Conservation (phyloP, 2,797 vertebrate species). For the Hemitrygon akajei region DNA sequence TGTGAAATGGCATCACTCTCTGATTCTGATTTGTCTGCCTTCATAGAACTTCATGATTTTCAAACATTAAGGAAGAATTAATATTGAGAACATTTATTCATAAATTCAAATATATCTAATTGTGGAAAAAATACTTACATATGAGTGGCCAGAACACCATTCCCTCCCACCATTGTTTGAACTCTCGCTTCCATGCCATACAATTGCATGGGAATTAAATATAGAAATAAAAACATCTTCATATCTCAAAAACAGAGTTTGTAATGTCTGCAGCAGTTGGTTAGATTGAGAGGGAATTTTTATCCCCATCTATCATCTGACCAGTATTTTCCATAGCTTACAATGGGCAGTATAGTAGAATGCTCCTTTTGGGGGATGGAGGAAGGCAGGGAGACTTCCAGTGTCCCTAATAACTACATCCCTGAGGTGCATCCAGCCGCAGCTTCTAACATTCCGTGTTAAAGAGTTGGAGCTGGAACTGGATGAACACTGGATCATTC, state of each 20-base stretch:
- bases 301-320: not conserved
- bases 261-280: not conserved
- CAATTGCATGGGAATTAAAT: not conserved
- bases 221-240: not conserved
- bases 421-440: too few relatives aligned
- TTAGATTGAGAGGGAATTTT: not conserved
- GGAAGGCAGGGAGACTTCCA: too few relatives aligned
- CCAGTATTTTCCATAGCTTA: not conserved
- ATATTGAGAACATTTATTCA: not conserved
- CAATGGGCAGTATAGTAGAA: too few relatives aligned
- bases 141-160: not conserved
- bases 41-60: not conserved
- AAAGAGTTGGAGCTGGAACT: too few relatives aligned
- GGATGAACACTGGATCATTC: too few relatives aligned
- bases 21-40: not conserved
- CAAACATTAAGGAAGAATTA: not conserved
- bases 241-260: not conserved
- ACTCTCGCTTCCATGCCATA: not conserved
- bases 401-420: too few relatives aligned
- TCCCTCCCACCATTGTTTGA: not conserved
- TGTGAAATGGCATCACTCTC: not conserved
- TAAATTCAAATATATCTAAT: not conserved
- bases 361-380: too few relatives aligned
- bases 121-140: not conserved
- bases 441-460: too few relatives aligned